These are phyloP conservation scores for Agapostemon virescens DNA, from an alignment of 2,888 invertebrate genomes.

Conservation along the genomic window DNA sequence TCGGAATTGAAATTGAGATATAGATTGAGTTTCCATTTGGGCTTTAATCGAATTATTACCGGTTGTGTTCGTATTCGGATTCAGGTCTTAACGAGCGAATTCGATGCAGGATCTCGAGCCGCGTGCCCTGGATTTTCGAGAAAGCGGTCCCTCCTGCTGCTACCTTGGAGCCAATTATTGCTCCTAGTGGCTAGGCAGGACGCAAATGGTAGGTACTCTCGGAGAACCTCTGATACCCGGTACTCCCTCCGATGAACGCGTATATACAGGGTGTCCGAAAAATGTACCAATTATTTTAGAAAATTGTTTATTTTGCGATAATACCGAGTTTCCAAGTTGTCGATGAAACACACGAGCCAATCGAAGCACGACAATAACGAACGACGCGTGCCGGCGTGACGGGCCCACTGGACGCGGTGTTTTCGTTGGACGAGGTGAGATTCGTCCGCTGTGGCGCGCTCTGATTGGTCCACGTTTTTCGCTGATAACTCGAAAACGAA, in stretches of 20 bases:
- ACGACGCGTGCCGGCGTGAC: too few relatives aligned
- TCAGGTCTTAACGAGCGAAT: not conserved
- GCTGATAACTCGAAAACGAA: too few relatives aligned
- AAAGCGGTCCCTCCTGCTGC: conserved; percentile 29
- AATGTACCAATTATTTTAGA: too few relatives aligned
- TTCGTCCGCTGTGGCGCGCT: too few relatives aligned
- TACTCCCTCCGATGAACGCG: not conserved
- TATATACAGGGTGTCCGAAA: too few relatives aligned
- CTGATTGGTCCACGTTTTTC: too few relatives aligned
- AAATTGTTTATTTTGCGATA: too few relatives aligned
- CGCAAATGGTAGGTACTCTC: conserved; percentile 37
- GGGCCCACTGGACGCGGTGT: too few relatives aligned
- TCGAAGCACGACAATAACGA: too few relatives aligned
- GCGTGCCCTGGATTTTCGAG: conserved; percentile 29
- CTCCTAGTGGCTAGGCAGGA: conserved; percentile 14
- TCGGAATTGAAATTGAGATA: not conserved
- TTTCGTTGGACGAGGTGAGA: too few relatives aligned
- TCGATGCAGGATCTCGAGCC: not conserved
- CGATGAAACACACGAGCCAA: too few relatives aligned
- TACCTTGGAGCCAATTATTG: conserved; percentile 47
- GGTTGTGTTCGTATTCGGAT: not conserved
- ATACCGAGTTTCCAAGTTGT: too few relatives aligned
- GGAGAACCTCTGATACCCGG: conserved; percentile 24
- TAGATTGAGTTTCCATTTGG: not conserved
- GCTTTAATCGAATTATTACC: not conserved